A percentile compares a stretch with the other conserved stretches of the same genome.
These are phyloP conservation scores for Artemia sp. DNA, from an alignment of 2,888 invertebrate genomes.

Conservation along the genomic window DNA sequence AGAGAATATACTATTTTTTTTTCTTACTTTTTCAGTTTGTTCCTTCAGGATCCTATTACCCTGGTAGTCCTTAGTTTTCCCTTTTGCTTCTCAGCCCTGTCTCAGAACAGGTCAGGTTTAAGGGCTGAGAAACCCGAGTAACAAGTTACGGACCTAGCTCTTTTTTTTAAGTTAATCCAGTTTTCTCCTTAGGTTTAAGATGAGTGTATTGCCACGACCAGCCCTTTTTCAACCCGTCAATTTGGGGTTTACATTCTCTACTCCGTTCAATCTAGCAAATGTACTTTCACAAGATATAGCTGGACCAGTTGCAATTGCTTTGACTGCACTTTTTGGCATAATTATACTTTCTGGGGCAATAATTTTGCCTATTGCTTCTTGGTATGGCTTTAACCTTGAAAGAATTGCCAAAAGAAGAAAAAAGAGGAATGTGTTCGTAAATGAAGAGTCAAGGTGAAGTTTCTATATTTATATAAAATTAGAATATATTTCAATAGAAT, in stretches of 20 bases:
- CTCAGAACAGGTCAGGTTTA: too few species aligned
- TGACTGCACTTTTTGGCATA: constrained; percentile 17
- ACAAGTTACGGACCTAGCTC: too few species aligned
- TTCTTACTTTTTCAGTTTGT: too few species aligned
- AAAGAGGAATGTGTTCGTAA: constrained; percentile 5
- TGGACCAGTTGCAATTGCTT: constrained; percentile 20
- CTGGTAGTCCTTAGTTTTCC: too few species aligned
- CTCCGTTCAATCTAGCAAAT: constrained; percentile 22
- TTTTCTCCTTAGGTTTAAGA: too few species aligned
- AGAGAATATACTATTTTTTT: too few species aligned
- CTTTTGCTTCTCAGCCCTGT: too few species aligned
- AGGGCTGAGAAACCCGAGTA: too few species aligned
- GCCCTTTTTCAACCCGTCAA: constrained; percentile 20
- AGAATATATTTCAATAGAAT: too few species aligned
- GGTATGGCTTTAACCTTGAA: constrained; percentile 15
- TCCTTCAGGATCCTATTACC: too few species aligned
- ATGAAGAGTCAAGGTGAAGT: not conserved
- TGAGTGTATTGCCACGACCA: not conserved
- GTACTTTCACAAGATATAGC: constrained; percentile 18
- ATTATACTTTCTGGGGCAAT: constrained; percentile 14
- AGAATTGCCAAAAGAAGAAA: not conserved
- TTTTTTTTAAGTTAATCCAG: too few species aligned
- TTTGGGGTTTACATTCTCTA: constrained; percentile 22
- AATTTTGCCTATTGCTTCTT: constrained; percentile 18
- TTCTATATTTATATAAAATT: too few species aligned